Percentiles rank a stretch among this genome's conserved stretches.
These are phyloP conservation scores for Alces alces DNA, from an alignment of 2,113 vertebrate species.

Conservation along the genomic window DNA sequence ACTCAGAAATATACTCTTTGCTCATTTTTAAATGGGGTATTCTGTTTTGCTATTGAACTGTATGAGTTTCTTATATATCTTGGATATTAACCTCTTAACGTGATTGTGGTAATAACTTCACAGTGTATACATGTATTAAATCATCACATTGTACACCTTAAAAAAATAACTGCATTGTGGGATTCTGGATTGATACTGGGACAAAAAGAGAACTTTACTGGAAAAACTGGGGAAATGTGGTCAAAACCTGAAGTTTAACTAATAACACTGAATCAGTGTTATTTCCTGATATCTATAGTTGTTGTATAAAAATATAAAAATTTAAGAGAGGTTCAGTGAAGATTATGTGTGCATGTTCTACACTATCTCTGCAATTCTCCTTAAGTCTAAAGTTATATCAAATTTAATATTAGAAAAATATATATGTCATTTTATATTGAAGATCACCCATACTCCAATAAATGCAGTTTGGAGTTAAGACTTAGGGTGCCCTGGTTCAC, in stretches of 20 bases:
- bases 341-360: not conserved
- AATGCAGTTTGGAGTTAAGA: not conserved
- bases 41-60: not conserved
- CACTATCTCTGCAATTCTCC: not conserved
- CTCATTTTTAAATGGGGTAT: not conserved
- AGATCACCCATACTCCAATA: not conserved
- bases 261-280: not conserved
- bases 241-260: not conserved
- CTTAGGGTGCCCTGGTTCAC: not conserved
- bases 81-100: not conserved
- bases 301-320: not conserved
- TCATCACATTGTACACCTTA: not conserved
- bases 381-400: not conserved
- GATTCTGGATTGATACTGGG: not conserved
- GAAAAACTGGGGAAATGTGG: not conserved
- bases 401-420: not conserved
- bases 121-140: not conserved
- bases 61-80: not conserved
- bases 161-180: not conserved
- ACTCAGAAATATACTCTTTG: not conserved
- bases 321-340: not conserved
- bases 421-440: not conserved
- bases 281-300: too few species aligned
- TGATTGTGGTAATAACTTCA: not conserved
- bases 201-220: not conserved